These are phyloP conservation scores for Macquaria australasica DNA, from an alignment of 2,113 vertebrate species.

Conservation along the genomic window DNA sequence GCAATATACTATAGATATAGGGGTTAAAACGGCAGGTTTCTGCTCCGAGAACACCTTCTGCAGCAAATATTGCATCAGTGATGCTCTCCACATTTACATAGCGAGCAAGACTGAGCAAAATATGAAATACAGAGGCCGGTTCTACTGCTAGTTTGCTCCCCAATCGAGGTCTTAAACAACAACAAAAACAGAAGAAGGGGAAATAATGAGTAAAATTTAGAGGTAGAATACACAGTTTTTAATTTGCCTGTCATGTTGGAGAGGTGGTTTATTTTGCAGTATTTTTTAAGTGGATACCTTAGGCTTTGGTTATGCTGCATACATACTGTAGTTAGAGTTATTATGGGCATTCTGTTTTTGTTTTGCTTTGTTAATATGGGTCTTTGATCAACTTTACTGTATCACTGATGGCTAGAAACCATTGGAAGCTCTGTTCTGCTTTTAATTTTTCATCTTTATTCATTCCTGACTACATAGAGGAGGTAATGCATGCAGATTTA, in stretches of 20 bases:
- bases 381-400: constrained; percentile 2
- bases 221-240: background rate
- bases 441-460: background rate
- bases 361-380: background rate
- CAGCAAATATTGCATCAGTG: background rate
- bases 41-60: background rate
- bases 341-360: background rate
- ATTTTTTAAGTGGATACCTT: background rate
- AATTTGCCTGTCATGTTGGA: background rate
- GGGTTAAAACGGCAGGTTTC: background rate
- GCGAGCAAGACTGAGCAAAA: background rate
- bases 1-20: background rate
- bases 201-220: background rate
- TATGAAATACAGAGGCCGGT: background rate
- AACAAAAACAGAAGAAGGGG: background rate
- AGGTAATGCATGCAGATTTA: background rate
- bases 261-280: background rate
- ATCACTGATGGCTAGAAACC: background rate
- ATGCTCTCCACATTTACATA: background rate
- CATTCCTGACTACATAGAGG: background rate
- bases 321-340: background rate
- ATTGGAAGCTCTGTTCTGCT: background rate
- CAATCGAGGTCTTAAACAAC: background rate
- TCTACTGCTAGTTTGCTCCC: background rate
- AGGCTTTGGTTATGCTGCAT: background rate